Conservation (phyloP, 2,888 invertebrate genomes). For the Pediacus dermestoides region DNA sequence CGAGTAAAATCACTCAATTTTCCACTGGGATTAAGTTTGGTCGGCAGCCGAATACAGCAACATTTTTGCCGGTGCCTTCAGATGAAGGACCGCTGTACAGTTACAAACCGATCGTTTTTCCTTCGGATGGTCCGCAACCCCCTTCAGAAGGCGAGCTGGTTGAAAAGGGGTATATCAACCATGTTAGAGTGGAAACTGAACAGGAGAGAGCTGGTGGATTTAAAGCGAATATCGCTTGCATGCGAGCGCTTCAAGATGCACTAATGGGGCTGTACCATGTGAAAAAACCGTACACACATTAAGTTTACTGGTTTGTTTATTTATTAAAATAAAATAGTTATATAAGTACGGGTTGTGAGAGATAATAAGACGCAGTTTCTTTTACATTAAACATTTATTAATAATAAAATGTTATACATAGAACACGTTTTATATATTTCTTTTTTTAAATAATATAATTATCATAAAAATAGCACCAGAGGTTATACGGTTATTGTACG, state of each 20-base stretch:
- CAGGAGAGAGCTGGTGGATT: constrained; percentile 87
- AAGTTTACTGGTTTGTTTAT: constrained; percentile 7
- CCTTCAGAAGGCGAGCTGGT: constrained; percentile 64
- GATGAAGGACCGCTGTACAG: constrained; percentile 75
- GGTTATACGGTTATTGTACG: constrained; percentile 18
- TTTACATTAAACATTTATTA: constrained; percentile 28
- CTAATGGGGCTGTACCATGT: constrained; percentile 68
- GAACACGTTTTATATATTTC: constrained; percentile 23
- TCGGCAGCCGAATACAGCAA: constrained; percentile 57
- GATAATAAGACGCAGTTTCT: constrained; percentile 4
- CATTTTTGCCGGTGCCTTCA: constrained; percentile 64
- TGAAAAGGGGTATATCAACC: constrained; percentile 64
- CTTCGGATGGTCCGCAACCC: constrained; percentile 70
- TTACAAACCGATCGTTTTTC: constrained; percentile 60
- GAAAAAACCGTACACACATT: constrained; percentile 18
- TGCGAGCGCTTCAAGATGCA: constrained; percentile 85
- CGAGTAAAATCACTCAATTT: constrained; percentile 66
- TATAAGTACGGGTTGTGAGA: neutral
- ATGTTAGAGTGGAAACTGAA: constrained; percentile 69
- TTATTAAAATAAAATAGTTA: constrained; percentile 6
- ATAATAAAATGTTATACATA: constrained; percentile 16
- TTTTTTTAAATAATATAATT: constrained; percentile 19
- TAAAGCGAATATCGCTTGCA: constrained; percentile 74
- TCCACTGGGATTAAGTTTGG: constrained; percentile 85
- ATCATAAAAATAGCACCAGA: constrained; percentile 30